Evolutionary conservation across 92 coral and sea anemone genomes (phyloP).

Genomic region (Desmophyllum pertusum): DNA sequence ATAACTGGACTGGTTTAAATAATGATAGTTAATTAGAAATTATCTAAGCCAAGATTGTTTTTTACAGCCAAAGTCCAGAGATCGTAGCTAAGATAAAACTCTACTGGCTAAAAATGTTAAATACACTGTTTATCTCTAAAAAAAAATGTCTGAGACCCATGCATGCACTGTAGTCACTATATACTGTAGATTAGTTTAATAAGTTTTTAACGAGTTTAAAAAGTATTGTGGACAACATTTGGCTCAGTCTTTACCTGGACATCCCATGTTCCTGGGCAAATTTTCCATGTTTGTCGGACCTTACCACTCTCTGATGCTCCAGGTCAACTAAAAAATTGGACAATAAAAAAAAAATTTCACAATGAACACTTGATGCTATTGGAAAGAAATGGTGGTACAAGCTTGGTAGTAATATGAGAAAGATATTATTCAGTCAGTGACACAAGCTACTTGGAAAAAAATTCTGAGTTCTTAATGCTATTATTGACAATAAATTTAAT

Average conservation of each 20-base stretch:
- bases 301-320: slow-evolving; percentile 90
- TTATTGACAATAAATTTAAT: too few species aligned
- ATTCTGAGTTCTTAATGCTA: too few species aligned
- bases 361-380: too few species aligned
- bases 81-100: too few species aligned
- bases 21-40: background rate
- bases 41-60: background rate
- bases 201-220: background rate
- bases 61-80: background rate
- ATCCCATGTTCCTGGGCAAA: slow-evolving; percentile 97
- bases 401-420: too few species aligned
- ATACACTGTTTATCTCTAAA: background rate
- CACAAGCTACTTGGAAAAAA: too few species aligned
- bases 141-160: background rate
- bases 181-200: too few species aligned
- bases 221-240: background rate
- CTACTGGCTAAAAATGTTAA: too few species aligned
- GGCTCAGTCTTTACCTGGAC: slow-evolving; percentile 71
- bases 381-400: too few species aligned
- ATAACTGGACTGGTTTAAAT: background rate
- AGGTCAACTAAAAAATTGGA: slow-evolving; percentile 68
- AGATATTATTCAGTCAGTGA: too few species aligned
- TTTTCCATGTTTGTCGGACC: slow-evolving; percentile 88
- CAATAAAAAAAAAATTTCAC: background rate
- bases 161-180: too few species aligned